Percentiles rank a stretch among this genome's conserved stretches.
Evolutionary conservation across 2,797 vertebrate genomes (phyloP).

Genomic region (Aphelocoma californica): DNA sequence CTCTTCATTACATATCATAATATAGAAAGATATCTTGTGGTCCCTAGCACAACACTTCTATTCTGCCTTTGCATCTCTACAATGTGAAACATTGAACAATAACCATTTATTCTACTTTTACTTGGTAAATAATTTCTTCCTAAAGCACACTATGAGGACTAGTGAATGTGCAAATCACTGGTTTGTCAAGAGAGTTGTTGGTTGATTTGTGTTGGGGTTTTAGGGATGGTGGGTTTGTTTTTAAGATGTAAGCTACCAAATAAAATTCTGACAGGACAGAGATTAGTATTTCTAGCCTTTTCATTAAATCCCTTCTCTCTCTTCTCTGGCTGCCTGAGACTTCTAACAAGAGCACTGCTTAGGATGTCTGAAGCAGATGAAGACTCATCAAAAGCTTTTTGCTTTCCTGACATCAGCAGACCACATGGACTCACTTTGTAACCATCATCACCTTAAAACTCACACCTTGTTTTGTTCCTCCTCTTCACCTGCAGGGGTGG

Average conservation of each 20-base stretch:
- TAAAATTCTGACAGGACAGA: background rate
- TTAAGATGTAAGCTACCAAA: background rate
- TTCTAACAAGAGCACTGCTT: background rate
- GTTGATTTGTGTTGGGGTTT: background rate
- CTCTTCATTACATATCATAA: background rate
- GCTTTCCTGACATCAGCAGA: background rate
- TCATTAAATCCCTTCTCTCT: background rate
- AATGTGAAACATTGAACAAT: background rate
- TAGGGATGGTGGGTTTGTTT: background rate
- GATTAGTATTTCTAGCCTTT: background rate
- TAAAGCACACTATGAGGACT: background rate
- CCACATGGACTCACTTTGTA: background rate
- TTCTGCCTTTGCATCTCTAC: background rate
- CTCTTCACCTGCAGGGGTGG: constrained; percentile 76
- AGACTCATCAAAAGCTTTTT: background rate
- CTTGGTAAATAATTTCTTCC: background rate
- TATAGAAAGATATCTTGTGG: background rate
- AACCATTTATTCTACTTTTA: background rate
- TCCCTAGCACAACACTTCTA: background rate
- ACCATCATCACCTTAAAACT: background rate
- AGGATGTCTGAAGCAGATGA: background rate
- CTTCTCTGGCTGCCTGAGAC: background rate
- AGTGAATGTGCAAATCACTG: background rate
- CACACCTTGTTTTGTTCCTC: background rate
- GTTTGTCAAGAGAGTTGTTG: background rate